Percentiles rank a stretch among this genome's conserved stretches.
Conservation (phyloP, 2,797 vertebrate species). For the Glyptemys insculpta region DNA sequence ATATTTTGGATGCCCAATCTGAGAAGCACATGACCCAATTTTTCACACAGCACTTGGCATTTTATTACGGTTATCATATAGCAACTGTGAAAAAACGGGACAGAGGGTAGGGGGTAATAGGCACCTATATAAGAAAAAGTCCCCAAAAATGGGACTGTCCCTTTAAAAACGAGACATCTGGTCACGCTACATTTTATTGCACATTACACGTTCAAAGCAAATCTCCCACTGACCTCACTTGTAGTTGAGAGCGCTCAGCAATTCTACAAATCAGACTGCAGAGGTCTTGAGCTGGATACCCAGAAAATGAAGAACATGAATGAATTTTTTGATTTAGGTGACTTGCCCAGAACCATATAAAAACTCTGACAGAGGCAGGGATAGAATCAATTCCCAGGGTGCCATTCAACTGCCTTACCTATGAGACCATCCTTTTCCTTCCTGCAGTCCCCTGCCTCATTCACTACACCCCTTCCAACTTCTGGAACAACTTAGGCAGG, state of each 20-base stretch:
- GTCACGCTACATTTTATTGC: not conserved
- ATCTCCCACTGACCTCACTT: not conserved
- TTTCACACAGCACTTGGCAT: not conserved
- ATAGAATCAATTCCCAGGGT: too few species aligned
- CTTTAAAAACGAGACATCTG: too few species aligned
- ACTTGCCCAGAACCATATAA: not conserved
- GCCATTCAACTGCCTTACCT: not conserved
- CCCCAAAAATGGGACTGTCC: too few species aligned
- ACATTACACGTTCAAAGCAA: not conserved
- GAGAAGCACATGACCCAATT: not conserved
- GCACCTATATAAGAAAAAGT: too few species aligned
- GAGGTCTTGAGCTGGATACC: not conserved
- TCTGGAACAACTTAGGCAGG: not conserved
- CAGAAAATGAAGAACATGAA: not conserved
- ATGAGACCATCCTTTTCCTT: not conserved
- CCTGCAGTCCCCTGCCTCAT: not conserved
- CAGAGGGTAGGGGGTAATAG: too few species aligned
- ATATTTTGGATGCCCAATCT: not conserved
- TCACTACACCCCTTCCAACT: not conserved
- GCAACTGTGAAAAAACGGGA: too few species aligned
- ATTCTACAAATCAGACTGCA: not conserved
- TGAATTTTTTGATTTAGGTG: not conserved
- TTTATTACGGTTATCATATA: not conserved
- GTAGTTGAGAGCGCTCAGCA: not conserved
- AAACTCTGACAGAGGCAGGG: not conserved